These are phyloP conservation scores for Lucifuga dentata DNA, from an alignment of 2,113 vertebrate species.

Conservation along the genomic window DNA sequence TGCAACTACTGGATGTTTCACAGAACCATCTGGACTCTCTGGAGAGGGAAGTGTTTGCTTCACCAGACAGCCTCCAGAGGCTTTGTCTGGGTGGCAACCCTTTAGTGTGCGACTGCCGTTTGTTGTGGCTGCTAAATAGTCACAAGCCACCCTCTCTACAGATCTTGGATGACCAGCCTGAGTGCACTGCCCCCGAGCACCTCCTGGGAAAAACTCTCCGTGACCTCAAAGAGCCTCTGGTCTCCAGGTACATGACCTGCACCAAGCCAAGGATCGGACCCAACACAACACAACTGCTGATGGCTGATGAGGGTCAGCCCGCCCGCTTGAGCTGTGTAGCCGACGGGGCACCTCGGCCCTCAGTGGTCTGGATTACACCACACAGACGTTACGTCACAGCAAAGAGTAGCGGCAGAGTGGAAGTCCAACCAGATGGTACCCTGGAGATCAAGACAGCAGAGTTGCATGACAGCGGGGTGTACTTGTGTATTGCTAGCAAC, in stretches of 20 bases:
- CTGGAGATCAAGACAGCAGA: constrained; percentile 96
- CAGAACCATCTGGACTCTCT: constrained; percentile 92
- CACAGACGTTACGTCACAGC: constrained; percentile 93
- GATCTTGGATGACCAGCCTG: constrained; percentile 91
- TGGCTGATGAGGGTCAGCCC: constrained; percentile 93
- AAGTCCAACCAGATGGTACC: constrained; percentile 92
- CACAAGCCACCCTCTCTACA: constrained; percentile 90
- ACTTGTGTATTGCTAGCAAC: constrained; percentile 94
- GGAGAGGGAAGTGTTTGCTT: constrained; percentile 91
- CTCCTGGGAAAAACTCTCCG: constrained; percentile 92
- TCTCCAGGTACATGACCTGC: constrained; percentile 95
- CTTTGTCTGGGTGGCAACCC: constrained; percentile 95
- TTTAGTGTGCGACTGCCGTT: constrained; percentile 94
- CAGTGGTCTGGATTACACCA: constrained; percentile 95
- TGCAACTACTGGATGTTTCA: constrained; percentile 94
- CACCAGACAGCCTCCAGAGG: constrained; percentile 89
- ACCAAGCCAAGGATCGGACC: constrained; percentile 92
- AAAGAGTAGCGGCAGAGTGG: constrained; percentile 94
- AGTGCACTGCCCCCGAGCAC: constrained; percentile 89
- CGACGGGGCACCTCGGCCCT: constrained; percentile 91
- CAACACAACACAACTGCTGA: constrained; percentile 91
- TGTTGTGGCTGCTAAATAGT: constrained; percentile 92
- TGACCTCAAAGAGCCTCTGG: constrained; percentile 90
- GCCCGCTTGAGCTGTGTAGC: constrained; percentile 93
- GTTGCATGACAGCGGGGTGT: constrained; percentile 95